phyloP scores from a whole-genome alignment of 2,797 vertebrate species.

The Balearica regulorum region DNA sequence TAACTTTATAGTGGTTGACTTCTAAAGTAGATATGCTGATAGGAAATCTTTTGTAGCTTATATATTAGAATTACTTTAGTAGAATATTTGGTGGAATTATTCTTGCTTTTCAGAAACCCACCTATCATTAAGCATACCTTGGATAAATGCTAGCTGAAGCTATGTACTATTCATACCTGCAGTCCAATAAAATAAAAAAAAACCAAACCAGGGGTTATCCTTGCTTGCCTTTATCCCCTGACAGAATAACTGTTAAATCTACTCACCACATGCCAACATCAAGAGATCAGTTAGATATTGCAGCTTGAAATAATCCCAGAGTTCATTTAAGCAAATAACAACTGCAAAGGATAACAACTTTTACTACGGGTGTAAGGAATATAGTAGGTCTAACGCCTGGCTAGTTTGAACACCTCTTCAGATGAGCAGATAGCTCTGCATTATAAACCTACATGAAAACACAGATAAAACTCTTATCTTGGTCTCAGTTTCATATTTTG shows the following conservation, averaged over 20 bases:
- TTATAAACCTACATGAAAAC: not conserved
- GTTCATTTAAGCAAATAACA: not conserved
- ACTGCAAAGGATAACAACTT: not conserved
- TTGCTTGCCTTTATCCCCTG: not conserved
- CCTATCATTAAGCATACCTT: not conserved
- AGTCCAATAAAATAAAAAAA: not conserved
- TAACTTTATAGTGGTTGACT: not conserved
- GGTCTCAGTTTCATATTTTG: not conserved
- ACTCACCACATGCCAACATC: not conserved
- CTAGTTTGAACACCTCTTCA: not conserved
- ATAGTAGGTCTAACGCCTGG: not conserved
- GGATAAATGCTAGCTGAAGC: not conserved
- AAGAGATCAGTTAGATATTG: not conserved
- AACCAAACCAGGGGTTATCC: not conserved
- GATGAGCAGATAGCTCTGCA: not conserved
- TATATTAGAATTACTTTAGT: not conserved
- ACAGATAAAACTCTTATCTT: not conserved
- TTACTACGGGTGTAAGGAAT: not conserved
- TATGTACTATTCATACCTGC: not conserved
- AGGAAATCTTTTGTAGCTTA: not conserved
- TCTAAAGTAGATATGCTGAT: not conserved
- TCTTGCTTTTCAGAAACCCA: not conserved
- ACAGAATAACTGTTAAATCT: not conserved
- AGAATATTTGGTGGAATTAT: not conserved
- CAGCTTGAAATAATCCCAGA: not conserved